Evolutionary conservation across 1,140 invertebrate genomes (phyloP).

Genomic region (Phenacoccus solenopsis): DNA sequence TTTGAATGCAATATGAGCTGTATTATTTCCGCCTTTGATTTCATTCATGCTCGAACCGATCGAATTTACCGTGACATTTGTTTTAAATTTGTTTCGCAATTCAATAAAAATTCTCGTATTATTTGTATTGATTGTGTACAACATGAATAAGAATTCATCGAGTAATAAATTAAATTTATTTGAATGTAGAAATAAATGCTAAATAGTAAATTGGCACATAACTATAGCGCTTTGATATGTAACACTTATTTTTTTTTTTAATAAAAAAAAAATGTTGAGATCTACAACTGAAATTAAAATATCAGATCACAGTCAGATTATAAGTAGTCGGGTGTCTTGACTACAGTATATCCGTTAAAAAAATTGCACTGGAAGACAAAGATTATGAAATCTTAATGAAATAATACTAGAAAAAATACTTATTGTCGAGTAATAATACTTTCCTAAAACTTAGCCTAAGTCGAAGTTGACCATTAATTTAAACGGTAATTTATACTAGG

Average conservation of each 20-base stretch:
- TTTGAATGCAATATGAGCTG: not conserved
- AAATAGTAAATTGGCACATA: not conserved
- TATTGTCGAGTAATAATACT: too few species aligned
- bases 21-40: not conserved
- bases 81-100: not conserved
- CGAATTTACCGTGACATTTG: not conserved
- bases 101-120: slow-evolving; percentile 3
- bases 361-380: not conserved
- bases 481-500: too few species aligned
- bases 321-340: not conserved
- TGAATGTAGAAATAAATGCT: not conserved
- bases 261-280: not conserved
- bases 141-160: not conserved
- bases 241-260: not conserved
- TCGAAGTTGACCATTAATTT: too few species aligned
- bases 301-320: slow-evolving; percentile 1
- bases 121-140: not conserved
- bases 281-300: not conserved
- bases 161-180: not conserved
- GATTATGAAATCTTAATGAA: not conserved
- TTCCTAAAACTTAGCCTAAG: too few species aligned
- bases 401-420: not conserved
- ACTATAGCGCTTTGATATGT: not conserved
- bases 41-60: not conserved
- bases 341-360: not conserved